Base-by-base conservation (phyloP, 1,140 invertebrate species). In the Planococcus citri region DNA sequence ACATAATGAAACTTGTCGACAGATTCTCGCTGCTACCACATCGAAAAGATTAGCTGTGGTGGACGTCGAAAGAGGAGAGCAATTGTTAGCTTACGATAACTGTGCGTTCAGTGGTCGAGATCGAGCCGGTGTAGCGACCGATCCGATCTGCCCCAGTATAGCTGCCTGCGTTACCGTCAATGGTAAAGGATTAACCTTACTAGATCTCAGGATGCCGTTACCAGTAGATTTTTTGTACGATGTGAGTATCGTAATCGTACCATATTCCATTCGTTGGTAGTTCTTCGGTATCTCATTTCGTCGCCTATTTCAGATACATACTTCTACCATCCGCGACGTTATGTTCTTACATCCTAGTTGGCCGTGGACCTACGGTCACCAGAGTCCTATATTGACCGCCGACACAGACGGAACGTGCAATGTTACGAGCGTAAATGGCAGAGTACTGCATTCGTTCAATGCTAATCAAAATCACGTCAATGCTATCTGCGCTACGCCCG, bases 181-280 rank as follows among this genome's bases (percentile, higher is more conserved):
- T 76, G 81, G 81, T 29, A 81, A 80, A 73, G 81, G 81, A 29
- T 72, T 82, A 4, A 81, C 80, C 1, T 75, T 82, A n/a, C 77
- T 82, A 72, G 81, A 83, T 72, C 75, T 82, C 27, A 75, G 81
- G 57, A 82, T 82, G 80, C 81, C 80, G 58, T 73, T 82, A 69
- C 81, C 81, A 6, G 73, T 82, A 61, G 80, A 82, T 75, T 81
- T 81, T 77, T 75, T 82, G 25, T 80, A 81, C 75, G 80, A 82
- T 76, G 81, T 82, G 73, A 76, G 77, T 71, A 58, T 10, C 21
- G 70, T 27, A 51, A 33, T 41, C 6, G 17, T 20, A 51, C 6
- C 33, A 37, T 37, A 8, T 37, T 37, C 6, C 33, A 20, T 33
- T 12, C 29, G 29, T 33, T 33, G 29, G 12, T 3, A 33, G 4